Conservation (phyloP, 2,888 invertebrate species). For the Drymonia ruficornis region DNA sequence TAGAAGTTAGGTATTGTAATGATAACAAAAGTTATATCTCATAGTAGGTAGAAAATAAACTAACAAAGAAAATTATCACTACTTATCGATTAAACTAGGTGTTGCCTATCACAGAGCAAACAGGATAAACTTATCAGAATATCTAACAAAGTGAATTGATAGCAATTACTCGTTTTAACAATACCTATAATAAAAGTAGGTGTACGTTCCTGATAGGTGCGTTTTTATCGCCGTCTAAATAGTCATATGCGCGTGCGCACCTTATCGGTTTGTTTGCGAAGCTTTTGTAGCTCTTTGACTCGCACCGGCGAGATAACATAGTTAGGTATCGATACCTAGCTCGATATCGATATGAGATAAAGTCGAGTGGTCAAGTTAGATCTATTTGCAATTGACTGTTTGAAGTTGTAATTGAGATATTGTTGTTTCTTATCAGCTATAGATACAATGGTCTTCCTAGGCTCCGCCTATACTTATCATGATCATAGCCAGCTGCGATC, state of each 20-base stretch:
- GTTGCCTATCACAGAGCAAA: background rate
- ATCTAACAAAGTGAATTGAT: slow-evolving; percentile 16
- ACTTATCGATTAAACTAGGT: background rate
- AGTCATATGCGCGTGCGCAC: slow-evolving; percentile 19
- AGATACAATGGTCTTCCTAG: background rate
- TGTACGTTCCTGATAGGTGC: background rate
- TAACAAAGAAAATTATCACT: background rate
- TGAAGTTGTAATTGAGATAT: background rate
- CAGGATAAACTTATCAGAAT: slow-evolving; percentile 19
- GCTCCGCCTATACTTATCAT: background rate
- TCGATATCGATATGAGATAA: background rate
- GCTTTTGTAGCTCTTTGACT: slow-evolving; percentile 35
- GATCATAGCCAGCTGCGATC: too few species aligned
- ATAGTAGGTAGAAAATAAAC: background rate
- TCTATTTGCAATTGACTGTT: background rate
- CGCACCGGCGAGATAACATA: slow-evolving; percentile 36
- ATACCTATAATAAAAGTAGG: slow-evolving; percentile 3
- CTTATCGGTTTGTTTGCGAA: slow-evolving; percentile 31
- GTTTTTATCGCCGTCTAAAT: slow-evolving; percentile 39
- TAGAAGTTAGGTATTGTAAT: too few species aligned
- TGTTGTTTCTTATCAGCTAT: background rate
- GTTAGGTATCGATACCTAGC: slow-evolving; percentile 18
- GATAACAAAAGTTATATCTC: background rate
- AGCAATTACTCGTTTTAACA: slow-evolving; percentile 17
- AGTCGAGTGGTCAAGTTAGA: background rate